Evolutionary conservation across 2,888 invertebrate species (phyloP).

Genomic region (Bibio marci): DNA sequence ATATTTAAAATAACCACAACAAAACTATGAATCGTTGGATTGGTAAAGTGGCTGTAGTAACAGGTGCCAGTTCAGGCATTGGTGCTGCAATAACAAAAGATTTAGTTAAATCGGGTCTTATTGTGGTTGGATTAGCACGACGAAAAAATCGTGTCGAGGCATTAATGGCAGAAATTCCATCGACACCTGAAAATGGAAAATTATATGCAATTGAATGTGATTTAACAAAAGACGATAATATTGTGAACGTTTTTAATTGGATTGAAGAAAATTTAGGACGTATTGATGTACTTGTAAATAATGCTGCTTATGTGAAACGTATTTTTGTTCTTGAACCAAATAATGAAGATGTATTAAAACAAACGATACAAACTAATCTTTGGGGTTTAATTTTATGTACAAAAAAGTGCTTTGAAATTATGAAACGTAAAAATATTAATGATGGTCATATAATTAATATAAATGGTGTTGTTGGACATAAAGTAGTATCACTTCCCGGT

Average conservation of each 20-base stretch:
- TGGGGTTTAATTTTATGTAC: slow-evolving; percentile 28
- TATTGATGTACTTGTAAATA: slow-evolving; percentile 38
- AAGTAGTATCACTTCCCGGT: too few species aligned
- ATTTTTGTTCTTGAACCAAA: slow-evolving; percentile 12
- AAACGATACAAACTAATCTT: slow-evolving; percentile 29
- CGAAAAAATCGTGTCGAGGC: too few species aligned
- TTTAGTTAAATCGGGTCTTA: too few species aligned
- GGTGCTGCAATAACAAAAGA: too few species aligned
- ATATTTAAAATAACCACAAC: too few species aligned
- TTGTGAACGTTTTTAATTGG: slow-evolving; percentile 34
- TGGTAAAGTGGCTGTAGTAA: too few species aligned
- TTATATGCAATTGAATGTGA: slow-evolving; percentile 25
- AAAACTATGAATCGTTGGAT: too few species aligned
- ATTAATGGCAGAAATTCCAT: too few species aligned
- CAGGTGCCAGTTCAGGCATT: too few species aligned
- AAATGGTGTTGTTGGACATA: slow-evolving; percentile 26
- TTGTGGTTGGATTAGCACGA: too few species aligned
- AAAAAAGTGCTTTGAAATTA: slow-evolving; percentile 30
- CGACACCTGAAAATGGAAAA: too few species aligned
- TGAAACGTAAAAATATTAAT: slow-evolving; percentile 25
- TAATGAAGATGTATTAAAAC: slow-evolving; percentile 16
- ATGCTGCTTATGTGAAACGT: slow-evolving; percentile 29
- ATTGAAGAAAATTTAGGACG: slow-evolving; percentile 32
- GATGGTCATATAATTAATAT: slow-evolving; percentile 31
- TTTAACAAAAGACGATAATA: too few species aligned